Evolutionary conservation across 2,797 vertebrate species (phyloP).

Genomic region (Myiotriccus ornatus): DNA sequence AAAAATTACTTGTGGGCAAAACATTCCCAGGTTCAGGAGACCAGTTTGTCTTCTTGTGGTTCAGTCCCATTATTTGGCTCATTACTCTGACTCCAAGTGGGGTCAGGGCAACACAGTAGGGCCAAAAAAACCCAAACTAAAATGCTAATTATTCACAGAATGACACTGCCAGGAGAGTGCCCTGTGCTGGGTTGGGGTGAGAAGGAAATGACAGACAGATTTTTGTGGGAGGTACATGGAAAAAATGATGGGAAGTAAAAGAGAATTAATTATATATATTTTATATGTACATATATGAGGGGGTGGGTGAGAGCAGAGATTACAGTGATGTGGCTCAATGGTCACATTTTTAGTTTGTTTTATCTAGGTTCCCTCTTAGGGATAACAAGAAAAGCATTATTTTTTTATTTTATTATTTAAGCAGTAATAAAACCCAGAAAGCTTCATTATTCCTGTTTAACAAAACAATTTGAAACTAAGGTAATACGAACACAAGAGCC

Average conservation of each 20-base stretch:
- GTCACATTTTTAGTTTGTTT: not conserved
- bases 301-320: not conserved
- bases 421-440: constrained; percentile 21
- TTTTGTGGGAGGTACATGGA: not conserved
- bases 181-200: not conserved
- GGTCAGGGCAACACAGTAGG: not conserved
- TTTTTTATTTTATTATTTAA: not conserved
- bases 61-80: not conserved
- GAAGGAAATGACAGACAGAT: not conserved
- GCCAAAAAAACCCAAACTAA: not conserved
- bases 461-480: not conserved
- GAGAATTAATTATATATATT: not conserved
- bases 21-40: not conserved
- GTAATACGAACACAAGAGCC: not conserved
- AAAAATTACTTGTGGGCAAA: not conserved
- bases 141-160: not conserved
- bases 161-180: not conserved
- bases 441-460: not conserved
- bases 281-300: not conserved
- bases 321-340: not conserved
- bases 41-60: not conserved
- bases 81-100: not conserved
- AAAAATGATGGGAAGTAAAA: not conserved
- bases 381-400: not conserved
- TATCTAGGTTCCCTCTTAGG: not conserved